A percentile compares a stretch with the other conserved stretches of the same genome.
These are phyloP conservation scores for Acanthosoma haemorrhoidale DNA, from an alignment of 2,888 invertebrate genomes.

Conservation along the genomic window DNA sequence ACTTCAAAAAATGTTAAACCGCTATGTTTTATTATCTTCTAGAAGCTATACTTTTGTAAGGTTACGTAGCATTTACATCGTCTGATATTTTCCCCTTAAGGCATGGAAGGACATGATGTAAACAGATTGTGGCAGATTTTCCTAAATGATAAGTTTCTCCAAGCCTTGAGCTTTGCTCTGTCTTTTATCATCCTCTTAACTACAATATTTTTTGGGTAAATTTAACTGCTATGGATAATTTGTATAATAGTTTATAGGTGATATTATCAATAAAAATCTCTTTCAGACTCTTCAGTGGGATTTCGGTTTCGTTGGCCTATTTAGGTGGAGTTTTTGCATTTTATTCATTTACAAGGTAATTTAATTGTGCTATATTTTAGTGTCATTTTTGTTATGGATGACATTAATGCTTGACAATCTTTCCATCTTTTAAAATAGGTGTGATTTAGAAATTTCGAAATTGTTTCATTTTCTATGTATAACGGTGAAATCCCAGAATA, in stretches of 20 bases:
- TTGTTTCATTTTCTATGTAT: constrained; percentile 5
- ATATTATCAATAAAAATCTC: not conserved
- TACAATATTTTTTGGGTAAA: constrained; percentile 33
- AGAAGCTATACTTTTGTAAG: not conserved
- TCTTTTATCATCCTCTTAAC: constrained; percentile 23
- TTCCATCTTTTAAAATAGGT: constrained; percentile 3
- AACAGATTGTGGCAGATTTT: constrained; percentile 22
- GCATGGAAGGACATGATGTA: constrained; percentile 17
- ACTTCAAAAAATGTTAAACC: not conserved
- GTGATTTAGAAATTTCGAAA: constrained; percentile 12
- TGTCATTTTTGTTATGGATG: not conserved
- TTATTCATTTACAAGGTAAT: constrained; percentile 46
- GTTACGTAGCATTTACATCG: not conserved
- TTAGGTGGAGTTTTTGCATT: constrained; percentile 48
- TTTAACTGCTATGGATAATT: not conserved
- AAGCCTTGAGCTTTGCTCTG: constrained; percentile 19
- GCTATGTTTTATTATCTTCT: not conserved
- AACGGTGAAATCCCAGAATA: not conserved
- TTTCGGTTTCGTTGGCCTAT: constrained; percentile 46
- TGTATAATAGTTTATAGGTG: not conserved
- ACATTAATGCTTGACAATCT: not conserved
- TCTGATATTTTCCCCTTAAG: not conserved
- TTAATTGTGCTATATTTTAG: not conserved
- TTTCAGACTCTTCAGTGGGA: constrained; percentile 46
- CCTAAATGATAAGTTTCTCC: constrained; percentile 29